Evolutionary conservation across 2,797 vertebrate species (phyloP).

Genomic region (Aphelocoma californica): DNA sequence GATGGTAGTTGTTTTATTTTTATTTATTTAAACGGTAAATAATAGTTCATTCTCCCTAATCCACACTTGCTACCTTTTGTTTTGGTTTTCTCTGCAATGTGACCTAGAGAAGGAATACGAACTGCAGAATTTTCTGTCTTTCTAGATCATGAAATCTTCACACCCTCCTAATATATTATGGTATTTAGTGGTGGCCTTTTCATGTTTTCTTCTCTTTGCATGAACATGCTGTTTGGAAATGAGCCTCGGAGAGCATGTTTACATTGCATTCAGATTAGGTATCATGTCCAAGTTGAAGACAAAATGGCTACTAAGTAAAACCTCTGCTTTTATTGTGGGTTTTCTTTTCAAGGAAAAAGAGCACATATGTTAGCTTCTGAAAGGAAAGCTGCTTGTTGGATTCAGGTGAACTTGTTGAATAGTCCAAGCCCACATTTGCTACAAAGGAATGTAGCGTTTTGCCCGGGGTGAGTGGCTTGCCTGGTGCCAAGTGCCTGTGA

Average conservation of each 20-base stretch:
- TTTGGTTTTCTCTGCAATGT: slow-evolving; percentile 53
- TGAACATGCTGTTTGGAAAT: not conserved
- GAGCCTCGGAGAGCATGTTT: slow-evolving; percentile 51
- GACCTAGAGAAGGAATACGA: slow-evolving; percentile 20
- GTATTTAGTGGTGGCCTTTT: slow-evolving; percentile 4
- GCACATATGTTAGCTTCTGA: not conserved
- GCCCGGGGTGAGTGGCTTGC: not conserved
- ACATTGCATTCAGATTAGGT: slow-evolving; percentile 63
- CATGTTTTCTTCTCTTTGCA: not conserved
- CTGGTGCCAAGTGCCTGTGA: not conserved
- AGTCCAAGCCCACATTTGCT: not conserved
- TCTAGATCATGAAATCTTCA: not conserved
- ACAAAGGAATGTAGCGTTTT: slow-evolving; percentile 8
- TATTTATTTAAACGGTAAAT: not conserved
- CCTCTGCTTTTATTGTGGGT: slow-evolving; percentile 35
- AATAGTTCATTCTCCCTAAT: not conserved
- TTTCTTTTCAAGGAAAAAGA: slow-evolving; percentile 20
- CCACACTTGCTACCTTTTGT: slow-evolving; percentile 51
- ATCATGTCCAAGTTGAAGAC: slow-evolving; percentile 67
- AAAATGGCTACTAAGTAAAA: slow-evolving; percentile 72
- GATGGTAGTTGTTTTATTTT: not conserved
- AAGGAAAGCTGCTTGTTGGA: not conserved
- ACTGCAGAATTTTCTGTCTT: slow-evolving; percentile 31
- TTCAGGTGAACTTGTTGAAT: not conserved
- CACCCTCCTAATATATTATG: not conserved